Conservation (phyloP, 2,888 invertebrate genomes). For the Omphaloscelis lunosa region DNA sequence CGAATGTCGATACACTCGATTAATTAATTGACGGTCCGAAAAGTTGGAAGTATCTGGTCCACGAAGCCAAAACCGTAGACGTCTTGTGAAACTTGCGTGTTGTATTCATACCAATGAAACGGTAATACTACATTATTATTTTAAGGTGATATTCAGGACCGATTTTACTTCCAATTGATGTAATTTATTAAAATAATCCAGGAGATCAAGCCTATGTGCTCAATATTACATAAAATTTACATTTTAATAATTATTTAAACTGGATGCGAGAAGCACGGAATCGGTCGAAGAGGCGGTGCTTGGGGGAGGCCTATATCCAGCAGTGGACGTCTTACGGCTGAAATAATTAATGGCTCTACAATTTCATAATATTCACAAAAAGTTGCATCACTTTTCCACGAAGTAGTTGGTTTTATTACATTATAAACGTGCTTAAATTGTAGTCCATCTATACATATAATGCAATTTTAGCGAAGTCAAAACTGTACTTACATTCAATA, state of each 20-base stretch:
- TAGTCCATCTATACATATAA: neutral
- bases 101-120: conserved; percentile 63
- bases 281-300: no score
- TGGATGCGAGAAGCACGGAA: no score
- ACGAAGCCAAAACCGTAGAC: conserved; percentile 80
- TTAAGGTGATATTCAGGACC: conserved; percentile 40
- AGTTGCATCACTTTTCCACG: neutral
- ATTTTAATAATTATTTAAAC: neutral
- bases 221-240: neutral
- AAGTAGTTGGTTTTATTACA: conserved; percentile 10
- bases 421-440: conserved; percentile 25
- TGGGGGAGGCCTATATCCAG: no score
- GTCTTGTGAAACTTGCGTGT: conserved; percentile 81
- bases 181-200: conserved; percentile 9
- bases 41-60: conserved; percentile 87
- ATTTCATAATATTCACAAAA: neutral
- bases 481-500: no score
- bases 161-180: conserved; percentile 10
- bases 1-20: conserved; percentile 90
- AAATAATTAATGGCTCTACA: neutral
- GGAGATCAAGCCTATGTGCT: neutral
- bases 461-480: no score
- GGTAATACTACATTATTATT: conserved; percentile 55
- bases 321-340: no score
- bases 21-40: conserved; percentile 90